phyloP scores from a whole-genome alignment of 37 sponge, comb jelly and placozoan genomes.

The Crambe crambe region DNA sequence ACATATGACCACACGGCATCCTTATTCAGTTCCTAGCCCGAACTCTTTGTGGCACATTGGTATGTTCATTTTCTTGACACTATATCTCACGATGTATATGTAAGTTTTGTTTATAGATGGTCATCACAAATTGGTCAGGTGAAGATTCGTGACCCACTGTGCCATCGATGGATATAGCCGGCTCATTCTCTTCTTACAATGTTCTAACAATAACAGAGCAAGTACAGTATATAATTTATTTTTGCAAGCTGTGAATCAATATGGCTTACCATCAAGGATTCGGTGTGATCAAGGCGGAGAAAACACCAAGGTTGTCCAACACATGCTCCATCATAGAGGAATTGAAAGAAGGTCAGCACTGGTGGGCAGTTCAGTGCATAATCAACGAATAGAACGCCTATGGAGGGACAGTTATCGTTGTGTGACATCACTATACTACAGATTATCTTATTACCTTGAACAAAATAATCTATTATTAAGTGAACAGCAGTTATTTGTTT shows the following conservation, averaged over 20 bases:
- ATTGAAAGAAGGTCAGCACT: constrained; percentile 20
- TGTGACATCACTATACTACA: constrained; percentile 50
- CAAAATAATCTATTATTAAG: constrained; percentile 18
- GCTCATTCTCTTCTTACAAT: constrained; percentile 23
- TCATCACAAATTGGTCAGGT: constrained; percentile 42
- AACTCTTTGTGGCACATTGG: constrained; percentile 72
- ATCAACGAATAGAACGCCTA: constrained; percentile 57
- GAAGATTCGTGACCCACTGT: constrained; percentile 35
- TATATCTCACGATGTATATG: too few relatives aligned
- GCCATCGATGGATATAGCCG: constrained; percentile 33
- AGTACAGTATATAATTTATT: constrained; percentile 35
- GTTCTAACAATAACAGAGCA: constrained; percentile 54
- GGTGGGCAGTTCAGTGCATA: constrained; percentile 56
- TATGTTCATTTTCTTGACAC: too few relatives aligned
- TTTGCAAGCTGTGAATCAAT: constrained; percentile 19
- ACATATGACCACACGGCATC: constrained; percentile 17
- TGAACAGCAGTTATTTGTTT: constrained; percentile 36
- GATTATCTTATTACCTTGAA: constrained; percentile 59
- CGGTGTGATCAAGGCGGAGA: constrained; percentile 58
- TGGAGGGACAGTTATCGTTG: constrained; percentile 55
- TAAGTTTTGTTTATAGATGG: too few relatives aligned
- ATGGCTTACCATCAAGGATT: constrained; percentile 54
- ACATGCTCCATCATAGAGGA: constrained; percentile 58
- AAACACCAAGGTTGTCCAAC: constrained; percentile 39
- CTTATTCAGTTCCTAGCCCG: constrained; percentile 61